A percentile compares a stretch with the other conserved stretches of the same genome.
These are phyloP conservation scores for Platycercus adscitus DNA, from an alignment of 2,113 vertebrate species.

Conservation along the genomic window DNA sequence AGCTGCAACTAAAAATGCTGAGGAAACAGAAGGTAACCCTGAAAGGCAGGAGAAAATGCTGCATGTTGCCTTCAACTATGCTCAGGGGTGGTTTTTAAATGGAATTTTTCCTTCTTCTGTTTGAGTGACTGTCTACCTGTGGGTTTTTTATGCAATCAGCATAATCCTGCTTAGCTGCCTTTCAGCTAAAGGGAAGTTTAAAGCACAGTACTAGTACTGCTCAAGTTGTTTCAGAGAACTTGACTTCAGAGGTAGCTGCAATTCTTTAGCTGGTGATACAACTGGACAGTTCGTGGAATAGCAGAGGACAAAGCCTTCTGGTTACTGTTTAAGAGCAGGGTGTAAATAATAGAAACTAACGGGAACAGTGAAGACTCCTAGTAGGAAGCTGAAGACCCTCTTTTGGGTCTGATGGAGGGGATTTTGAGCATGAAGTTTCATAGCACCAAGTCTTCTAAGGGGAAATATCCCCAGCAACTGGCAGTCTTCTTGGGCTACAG, in stretches of 20 bases:
- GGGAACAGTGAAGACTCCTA: not conserved
- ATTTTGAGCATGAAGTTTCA: not conserved
- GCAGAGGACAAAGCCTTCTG: not conserved
- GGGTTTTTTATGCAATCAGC: not conserved
- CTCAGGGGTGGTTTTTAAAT: not conserved
- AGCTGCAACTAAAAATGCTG: not conserved
- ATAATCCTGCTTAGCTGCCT: not conserved
- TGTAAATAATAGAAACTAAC: not conserved
- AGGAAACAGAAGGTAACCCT: not conserved
- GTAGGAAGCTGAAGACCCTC: not conserved
- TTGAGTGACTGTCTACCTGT: not conserved
- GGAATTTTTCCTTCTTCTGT: not conserved
- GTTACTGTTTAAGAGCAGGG: too few species aligned
- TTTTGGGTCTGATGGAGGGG: not conserved
- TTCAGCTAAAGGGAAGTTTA: not conserved
- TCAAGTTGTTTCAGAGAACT: not conserved
- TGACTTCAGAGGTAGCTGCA: not conserved
- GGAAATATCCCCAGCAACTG: not conserved
- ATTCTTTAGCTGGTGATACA: not conserved
- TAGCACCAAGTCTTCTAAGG: not conserved
- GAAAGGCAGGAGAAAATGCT: not conserved
- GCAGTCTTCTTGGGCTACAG: not conserved
- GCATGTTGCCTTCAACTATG: not conserved
- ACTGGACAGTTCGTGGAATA: not conserved
- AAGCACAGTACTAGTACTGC: not conserved